A percentile compares a stretch with the other conserved stretches of the same genome.
Evolutionary conservation across 2,888 invertebrate genomes (phyloP).

Genomic region (Frankliniella fusca): DNA sequence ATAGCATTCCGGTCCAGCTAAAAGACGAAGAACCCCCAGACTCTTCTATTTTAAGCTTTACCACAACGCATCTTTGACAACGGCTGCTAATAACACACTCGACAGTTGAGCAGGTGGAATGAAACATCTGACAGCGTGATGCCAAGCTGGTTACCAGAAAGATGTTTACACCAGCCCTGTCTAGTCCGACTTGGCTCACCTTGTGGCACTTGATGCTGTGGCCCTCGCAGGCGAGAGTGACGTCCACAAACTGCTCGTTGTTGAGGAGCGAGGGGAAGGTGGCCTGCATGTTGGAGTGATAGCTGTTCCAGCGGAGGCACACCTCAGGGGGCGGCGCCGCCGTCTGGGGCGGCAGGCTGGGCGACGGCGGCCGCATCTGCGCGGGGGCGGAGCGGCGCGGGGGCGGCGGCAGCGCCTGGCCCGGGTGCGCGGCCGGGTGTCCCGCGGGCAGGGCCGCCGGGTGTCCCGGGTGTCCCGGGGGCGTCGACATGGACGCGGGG

Average conservation of each 20-base stretch:
- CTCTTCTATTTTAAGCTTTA: no score
- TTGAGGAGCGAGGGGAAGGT: slow-evolving; percentile 51
- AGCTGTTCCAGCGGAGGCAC: slow-evolving; percentile 55
- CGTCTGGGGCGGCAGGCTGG: slow-evolving; percentile 34
- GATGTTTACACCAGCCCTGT: no score
- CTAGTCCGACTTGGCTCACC: slow-evolving; percentile 41
- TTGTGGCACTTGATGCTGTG: slow-evolving; percentile 54
- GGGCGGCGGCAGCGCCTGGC: slow-evolving; percentile 8
- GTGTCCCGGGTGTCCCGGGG: not conserved
- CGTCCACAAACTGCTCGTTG: slow-evolving; percentile 54
- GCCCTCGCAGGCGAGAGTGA: slow-evolving; percentile 55
- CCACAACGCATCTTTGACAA: not conserved
- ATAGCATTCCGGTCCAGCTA: no score
- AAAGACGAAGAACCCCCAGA: no score
- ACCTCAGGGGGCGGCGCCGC: slow-evolving; percentile 44
- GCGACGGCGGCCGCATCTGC: slow-evolving; percentile 34
- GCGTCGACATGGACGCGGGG: slow-evolving; percentile 7
- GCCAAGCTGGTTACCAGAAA: not conserved
- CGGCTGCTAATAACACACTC: not conserved
- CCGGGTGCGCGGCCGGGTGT: not conserved
- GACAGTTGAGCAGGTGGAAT: not conserved
- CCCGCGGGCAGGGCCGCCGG: not conserved
- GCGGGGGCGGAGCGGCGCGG: not conserved
- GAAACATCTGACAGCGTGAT: not conserved
- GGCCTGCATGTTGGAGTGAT: slow-evolving; percentile 54